Conservation (phyloP, 2,888 invertebrate species). For the Amphipoea lucens region DNA sequence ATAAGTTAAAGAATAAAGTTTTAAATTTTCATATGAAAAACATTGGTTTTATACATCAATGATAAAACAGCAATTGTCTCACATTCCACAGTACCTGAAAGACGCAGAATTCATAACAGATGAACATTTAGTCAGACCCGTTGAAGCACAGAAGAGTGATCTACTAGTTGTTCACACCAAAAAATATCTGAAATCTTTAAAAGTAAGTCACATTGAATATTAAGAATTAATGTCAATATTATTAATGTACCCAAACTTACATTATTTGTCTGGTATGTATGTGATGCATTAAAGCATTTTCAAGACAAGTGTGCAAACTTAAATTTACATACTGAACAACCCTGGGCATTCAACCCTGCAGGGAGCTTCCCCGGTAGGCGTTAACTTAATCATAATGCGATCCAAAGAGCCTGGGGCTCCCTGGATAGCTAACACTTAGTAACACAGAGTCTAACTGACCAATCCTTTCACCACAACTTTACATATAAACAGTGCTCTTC, state of each 20-base stretch:
- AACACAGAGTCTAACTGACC: neutral
- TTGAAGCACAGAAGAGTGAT: slow-evolving; percentile 93
- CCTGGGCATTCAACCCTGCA: neutral
- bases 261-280: neutral
- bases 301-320: neutral
- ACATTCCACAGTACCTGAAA: slow-evolving; percentile 87
- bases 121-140: slow-evolving; percentile 92
- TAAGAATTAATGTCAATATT: neutral
- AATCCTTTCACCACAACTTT: neutral
- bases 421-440: neutral
- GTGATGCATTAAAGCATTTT: neutral
- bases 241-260: neutral
- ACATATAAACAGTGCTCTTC: neutral
- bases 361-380: neutral
- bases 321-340: too few relatives aligned
- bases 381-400: neutral
- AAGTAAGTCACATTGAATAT: slow-evolving; percentile 85
- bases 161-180: slow-evolving; percentile 94
- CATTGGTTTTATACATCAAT: too few relatives aligned
- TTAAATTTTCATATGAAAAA: neutral
- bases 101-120: slow-evolving; percentile 91
- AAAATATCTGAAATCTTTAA: slow-evolving; percentile 93
- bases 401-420: neutral
- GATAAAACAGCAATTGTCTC: neutral
- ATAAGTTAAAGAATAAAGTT: neutral